Percentiles rank a stretch among this genome's conserved stretches.
phyloP scores from a whole-genome alignment of 2,113 vertebrate genomes.

The Myodes glareolus region DNA sequence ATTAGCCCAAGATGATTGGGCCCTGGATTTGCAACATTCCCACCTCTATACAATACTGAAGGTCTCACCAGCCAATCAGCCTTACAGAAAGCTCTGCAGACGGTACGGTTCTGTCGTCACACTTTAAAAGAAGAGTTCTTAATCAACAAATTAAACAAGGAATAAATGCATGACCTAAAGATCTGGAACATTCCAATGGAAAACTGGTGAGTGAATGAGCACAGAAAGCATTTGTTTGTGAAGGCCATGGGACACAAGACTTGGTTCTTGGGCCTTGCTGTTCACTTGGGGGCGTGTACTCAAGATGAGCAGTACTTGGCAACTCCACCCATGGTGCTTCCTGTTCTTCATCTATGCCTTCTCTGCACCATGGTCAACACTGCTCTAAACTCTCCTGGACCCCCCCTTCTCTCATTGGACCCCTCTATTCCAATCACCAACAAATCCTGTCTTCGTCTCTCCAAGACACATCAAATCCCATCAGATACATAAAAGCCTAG shows the following conservation, averaged over 20 bases:
- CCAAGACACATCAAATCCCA: constrained; percentile 16
- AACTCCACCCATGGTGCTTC: background rate
- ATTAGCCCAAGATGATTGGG: background rate
- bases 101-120: background rate
- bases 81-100: background rate
- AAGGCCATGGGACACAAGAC: background rate
- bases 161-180: background rate
- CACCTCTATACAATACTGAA: background rate
- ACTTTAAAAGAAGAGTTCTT: background rate
- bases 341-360: too few relatives aligned
- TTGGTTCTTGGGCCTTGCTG: background rate
- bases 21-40: background rate
- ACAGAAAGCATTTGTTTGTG: background rate
- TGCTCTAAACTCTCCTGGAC: background rate
- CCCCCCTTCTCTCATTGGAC: background rate
- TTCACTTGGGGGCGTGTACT: background rate
- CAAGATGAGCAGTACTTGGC: background rate
- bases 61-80: background rate
- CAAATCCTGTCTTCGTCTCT: background rate
- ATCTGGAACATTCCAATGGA: background rate
- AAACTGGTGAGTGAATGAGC: background rate
- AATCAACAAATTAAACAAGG: constrained; percentile 18
- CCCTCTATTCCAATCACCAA: background rate
- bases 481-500: background rate
- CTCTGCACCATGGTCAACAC: background rate